Conservation (phyloP, 2,113 vertebrate genomes). For the Corvus moneduloides region DNA sequence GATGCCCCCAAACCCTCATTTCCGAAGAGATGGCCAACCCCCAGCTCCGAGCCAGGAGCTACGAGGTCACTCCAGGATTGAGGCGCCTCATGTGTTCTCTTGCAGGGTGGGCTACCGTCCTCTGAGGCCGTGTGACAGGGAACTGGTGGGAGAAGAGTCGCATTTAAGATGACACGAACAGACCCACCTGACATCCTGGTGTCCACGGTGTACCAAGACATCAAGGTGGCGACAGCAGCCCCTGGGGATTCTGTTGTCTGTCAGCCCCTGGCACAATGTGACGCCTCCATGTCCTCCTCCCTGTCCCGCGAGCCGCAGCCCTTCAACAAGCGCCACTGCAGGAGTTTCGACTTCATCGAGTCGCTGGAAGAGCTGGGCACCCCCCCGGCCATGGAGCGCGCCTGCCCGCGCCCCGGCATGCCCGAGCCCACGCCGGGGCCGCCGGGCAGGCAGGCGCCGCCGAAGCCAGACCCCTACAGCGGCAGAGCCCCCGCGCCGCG, state of each 20-base stretch:
- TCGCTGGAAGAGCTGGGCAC: slow-evolving; percentile 83
- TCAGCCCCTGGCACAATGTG: slow-evolving; percentile 80
- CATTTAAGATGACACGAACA: slow-evolving; percentile 96
- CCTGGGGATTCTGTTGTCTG: slow-evolving; percentile 67
- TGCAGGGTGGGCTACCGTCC: slow-evolving; percentile 28
- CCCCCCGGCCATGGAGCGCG: slow-evolving; percentile 75
- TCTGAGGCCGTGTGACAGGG: slow-evolving; percentile 80
- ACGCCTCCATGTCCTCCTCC: slow-evolving; percentile 83
- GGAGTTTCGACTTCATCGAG: slow-evolving; percentile 95
- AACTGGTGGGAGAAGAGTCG: slow-evolving; percentile 59
- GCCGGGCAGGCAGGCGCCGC: slow-evolving; percentile 69
- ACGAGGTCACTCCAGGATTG: background rate
- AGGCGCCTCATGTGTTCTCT: background rate
- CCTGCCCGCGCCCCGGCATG: slow-evolving; percentile 65
- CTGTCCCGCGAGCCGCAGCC: slow-evolving; percentile 78
- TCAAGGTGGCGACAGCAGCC: slow-evolving; percentile 79
- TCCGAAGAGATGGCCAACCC: background rate
- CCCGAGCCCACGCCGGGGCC: slow-evolving; percentile 56
- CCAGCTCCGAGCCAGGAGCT: background rate
- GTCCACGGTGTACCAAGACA: slow-evolving; percentile 90
- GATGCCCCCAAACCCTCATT: fast-evolving
- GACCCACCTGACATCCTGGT: slow-evolving; percentile 94
- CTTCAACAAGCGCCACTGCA: slow-evolving; percentile 95
- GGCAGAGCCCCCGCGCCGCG: slow-evolving; percentile 67
- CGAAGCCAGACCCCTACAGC: slow-evolving; percentile 71